Evolutionary conservation across 2,888 invertebrate genomes (phyloP).

Genomic region (Gasteruption jaculator): DNA sequence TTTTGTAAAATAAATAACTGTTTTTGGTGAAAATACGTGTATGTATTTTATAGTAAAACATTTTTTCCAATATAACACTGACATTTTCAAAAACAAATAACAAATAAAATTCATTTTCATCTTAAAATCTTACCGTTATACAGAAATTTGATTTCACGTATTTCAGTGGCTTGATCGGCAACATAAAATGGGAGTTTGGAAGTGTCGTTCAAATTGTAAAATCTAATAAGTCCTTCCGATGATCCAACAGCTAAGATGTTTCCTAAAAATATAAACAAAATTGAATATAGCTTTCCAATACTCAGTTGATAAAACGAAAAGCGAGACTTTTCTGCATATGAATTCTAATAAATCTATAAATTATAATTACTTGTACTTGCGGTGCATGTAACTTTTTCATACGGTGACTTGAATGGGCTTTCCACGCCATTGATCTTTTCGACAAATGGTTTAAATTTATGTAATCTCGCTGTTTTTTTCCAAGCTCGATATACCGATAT

Average conservation of each 20-base stretch:
- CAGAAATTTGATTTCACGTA: slow-evolving; percentile 27
- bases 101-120: too few species aligned
- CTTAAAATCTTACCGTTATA: slow-evolving; percentile 23
- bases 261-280: slow-evolving; percentile 26
- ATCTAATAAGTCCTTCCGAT: slow-evolving; percentile 32
- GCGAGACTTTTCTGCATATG: too few species aligned
- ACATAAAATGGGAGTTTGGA: slow-evolving; percentile 18
- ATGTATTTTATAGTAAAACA: too few species aligned
- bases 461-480: slow-evolving; percentile 27
- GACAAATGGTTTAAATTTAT: slow-evolving; percentile 14
- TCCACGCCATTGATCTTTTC: too few species aligned
- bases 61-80: too few species aligned
- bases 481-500: slow-evolving; percentile 30
- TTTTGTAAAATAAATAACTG: too few species aligned
- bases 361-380: slow-evolving; percentile 24
- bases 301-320: slow-evolving; percentile 1
- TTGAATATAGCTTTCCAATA: too few species aligned
- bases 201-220: slow-evolving; percentile 26
- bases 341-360: too few species aligned
- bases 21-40: too few species aligned
- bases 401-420: too few species aligned
- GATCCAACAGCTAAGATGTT: slow-evolving; percentile 33
- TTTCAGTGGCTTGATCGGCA: slow-evolving; percentile 27
- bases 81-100: too few species aligned
- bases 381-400: slow-evolving; percentile 31